phyloP scores from a whole-genome alignment of 2,888 invertebrate species.

The Thelaira solivaga region DNA sequence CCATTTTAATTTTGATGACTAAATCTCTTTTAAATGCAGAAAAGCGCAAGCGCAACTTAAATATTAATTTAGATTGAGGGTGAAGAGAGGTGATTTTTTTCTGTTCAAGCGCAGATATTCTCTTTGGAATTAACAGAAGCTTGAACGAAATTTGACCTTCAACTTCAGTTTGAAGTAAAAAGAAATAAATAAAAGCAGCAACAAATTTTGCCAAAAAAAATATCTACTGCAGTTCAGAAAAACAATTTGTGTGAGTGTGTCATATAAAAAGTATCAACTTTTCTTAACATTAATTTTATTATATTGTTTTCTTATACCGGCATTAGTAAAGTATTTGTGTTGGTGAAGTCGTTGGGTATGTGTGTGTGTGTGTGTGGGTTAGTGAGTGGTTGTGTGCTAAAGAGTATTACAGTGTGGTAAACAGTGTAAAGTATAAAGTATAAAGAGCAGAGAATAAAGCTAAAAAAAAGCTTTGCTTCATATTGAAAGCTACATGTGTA shows the following conservation, averaged over 20 bases:
- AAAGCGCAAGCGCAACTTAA: conserved; percentile 53
- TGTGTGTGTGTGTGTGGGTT: not conserved
- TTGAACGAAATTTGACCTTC: conserved; percentile 52
- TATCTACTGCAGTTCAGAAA: conserved; percentile 24
- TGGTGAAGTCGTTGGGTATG: not conserved
- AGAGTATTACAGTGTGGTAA: too few species aligned
- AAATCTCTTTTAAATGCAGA: conserved; percentile 38
- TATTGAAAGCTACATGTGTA: conserved; percentile 33
- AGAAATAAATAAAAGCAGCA: conserved; percentile 19
- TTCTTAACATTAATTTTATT: not conserved
- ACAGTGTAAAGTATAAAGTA: not conserved
- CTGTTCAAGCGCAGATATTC: not conserved
- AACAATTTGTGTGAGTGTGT: not conserved
- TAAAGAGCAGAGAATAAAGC: conserved; percentile 10
- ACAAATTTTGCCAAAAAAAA: conserved; percentile 35
- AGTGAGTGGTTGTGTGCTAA: not conserved
- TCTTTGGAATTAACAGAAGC: conserved; percentile 33
- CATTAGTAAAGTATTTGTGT: conserved; percentile 37
- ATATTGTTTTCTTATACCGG: conserved; percentile 27
- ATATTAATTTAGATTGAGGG: not conserved
- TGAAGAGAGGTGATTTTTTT: not conserved
- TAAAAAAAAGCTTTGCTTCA: conserved; percentile 32
- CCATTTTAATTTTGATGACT: conserved; percentile 29
- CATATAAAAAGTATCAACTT: conserved; percentile 7
- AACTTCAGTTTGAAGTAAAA: conserved; percentile 47